These are phyloP conservation scores for Laothoe populi DNA, from an alignment of 2,888 invertebrate species.

Conservation along the genomic window DNA sequence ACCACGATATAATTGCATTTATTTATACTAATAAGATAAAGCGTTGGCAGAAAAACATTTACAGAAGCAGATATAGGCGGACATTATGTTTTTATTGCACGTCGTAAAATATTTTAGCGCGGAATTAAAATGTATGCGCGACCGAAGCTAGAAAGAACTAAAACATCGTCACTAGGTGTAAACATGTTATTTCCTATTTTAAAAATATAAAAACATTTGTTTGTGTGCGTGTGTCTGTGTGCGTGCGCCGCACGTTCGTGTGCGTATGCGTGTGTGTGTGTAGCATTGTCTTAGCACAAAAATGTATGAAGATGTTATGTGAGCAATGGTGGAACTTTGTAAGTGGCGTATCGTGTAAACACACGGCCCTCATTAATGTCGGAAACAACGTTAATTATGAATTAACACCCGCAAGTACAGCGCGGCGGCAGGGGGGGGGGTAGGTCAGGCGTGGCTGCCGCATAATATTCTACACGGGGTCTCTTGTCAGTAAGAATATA, in stretches of 20 bases:
- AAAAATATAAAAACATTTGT: background rate
- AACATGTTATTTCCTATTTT: no score
- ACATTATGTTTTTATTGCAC: background rate
- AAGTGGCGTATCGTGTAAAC: slow-evolving; percentile 61
- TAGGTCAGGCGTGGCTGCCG: background rate
- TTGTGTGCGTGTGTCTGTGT: background rate
- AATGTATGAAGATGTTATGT: slow-evolving; percentile 32
- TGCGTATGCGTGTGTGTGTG: background rate
- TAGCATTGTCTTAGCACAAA: slow-evolving; percentile 24
- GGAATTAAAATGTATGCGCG: background rate
- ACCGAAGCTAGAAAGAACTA: background rate
- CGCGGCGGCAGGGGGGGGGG: slow-evolving; percentile 11
- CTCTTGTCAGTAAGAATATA: no score
- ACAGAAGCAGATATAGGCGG: background rate
- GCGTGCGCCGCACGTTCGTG: background rate
- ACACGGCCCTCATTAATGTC: slow-evolving; percentile 61
- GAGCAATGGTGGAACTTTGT: slow-evolving; percentile 32
- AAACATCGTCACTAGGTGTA: background rate
- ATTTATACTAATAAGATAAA: background rate
- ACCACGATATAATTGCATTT: background rate
- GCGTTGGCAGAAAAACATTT: background rate
- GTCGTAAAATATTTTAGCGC: background rate
- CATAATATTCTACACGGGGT: no score
- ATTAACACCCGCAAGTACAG: slow-evolving; percentile 43
- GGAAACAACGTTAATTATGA: slow-evolving; percentile 64